Base-by-base conservation (phyloP, 2,888 invertebrate species). In the Pasiphila rectangulata region DNA sequence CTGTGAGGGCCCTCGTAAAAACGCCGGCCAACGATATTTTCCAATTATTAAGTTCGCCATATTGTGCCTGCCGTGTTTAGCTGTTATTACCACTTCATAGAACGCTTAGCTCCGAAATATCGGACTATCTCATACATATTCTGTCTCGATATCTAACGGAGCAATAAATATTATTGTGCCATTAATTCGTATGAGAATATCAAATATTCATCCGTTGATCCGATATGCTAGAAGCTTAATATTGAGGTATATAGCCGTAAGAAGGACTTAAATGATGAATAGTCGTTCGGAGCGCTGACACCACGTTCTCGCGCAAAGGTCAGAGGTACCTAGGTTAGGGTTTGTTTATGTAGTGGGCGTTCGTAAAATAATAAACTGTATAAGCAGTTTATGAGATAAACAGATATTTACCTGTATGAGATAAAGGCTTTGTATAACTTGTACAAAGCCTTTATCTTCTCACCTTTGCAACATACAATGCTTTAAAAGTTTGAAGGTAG, bases 41-140 rank as follows among this genome's bases (percentile, higher is more conserved):
- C 62, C 67, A 70, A 71, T 71, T 70, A 71, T 69, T 70, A 67
- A 64, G 63, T 63, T 56, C 54, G 55, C 59, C 58, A 64, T 64
- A 61, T 61, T 63, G 62, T 53, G 54, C 55, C 59, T 47, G 56
- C 51, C 46, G 51, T 60, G 61, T 56, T 64, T 56, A 59, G 57
- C 51, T 54, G 55, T 59, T 65, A 65, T 67, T 63, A 66, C 61
- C 51, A 59, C 64, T 58, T 56, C 56, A 59, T 61, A 57, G 56
- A 60, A 47, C 54, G 40, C 40, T 53, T 34, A 37, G 41, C 49
- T 46, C 32, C 40, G 48, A 58, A 55, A 56, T 54, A 49, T 55
- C 43, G 47, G 40, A 40, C 10, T n/a, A 15, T 25, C 34, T 42
- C 36, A 46, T 51, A 43, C 39, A 43, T 44, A 51, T 46, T 51